These are phyloP conservation scores for Diorhabda sublineata DNA, from an alignment of 1,140 invertebrate genomes.

Conservation along the genomic window DNA sequence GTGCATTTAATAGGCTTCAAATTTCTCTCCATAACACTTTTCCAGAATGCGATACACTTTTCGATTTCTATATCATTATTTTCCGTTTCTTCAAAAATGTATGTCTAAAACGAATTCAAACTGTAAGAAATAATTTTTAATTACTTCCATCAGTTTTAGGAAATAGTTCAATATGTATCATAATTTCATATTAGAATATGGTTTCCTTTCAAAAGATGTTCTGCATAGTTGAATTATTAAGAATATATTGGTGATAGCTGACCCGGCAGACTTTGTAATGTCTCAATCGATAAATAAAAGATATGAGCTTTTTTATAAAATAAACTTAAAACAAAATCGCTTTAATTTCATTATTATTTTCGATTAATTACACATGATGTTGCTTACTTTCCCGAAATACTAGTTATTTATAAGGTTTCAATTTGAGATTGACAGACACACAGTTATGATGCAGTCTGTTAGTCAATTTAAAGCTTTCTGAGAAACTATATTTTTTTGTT, in stretches of 20 bases:
- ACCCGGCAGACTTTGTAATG: neutral
- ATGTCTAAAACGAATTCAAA: conserved; percentile 26
- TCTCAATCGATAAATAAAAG: no score
- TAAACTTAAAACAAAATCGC: no score
- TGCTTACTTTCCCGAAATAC: conserved; percentile 1
- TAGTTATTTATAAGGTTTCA: no score
- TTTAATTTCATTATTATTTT: no score
- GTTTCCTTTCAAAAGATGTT: neutral
- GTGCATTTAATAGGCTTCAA: conserved; percentile 33
- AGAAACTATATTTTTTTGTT: no score
- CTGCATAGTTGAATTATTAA: neutral
- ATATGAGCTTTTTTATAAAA: no score
- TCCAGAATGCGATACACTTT: conserved; percentile 36
- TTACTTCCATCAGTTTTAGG: neutral
- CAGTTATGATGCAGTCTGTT: no score
- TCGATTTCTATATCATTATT: conserved; percentile 26
- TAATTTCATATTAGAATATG: neutral
- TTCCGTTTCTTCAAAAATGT: conserved; percentile 25
- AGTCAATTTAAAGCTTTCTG: no score
- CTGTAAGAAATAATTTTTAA: neutral
- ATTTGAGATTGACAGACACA: no score
- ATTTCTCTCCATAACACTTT: conserved; percentile 31
- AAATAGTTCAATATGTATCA: neutral
- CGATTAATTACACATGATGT: neutral
- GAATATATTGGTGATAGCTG: neutral